Evolutionary conservation across 2,888 invertebrate species (phyloP), one percentile per base, ranked within the genome.

Genomic region (Congeria kusceri): DNA sequence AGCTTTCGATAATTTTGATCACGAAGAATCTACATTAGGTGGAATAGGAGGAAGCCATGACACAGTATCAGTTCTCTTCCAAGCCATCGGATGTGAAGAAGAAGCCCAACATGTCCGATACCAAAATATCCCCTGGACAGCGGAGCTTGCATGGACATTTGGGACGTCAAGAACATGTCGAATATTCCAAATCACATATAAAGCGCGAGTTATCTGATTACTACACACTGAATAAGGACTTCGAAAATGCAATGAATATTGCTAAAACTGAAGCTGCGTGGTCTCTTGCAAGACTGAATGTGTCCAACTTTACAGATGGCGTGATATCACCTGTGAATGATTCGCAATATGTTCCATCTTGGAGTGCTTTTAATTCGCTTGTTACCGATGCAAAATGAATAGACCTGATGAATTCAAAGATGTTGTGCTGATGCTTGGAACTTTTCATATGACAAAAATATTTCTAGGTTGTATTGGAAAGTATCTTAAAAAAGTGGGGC

Each of bases 1-100:
- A 47, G 65, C 65, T 3, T 72, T 72, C 58, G 72, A 65, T 39
- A 72, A 65, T 32, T 58, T 72, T 57, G 65, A 72, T 46, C 65
- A 72, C 25, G 72, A 72, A 29, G 72, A 72, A 27, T 29, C 72
- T 32, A 46, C 64, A 44, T 29, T 62, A 3, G 29, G 20, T 57
- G 72, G 72, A 27, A 64, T 65, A 15, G 59, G 57, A 49, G 64
- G 59, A 44, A 65, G 70, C 23, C 59, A 72, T 59, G 72, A 59
- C 49, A 49, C 65, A 29, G 65, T 65, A 4, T 63, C 32, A n/a
- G 29, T 64, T 32, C 29, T 67, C 23, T 67, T 67, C 25, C 67
- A 67, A 44, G 67, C 29, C 23, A 67, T 13, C 11, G 15, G n/a
- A 18, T 4, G 13, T 27, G 15, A 58, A 67, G 57, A 67, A 58